These are phyloP conservation scores for Erithacus rubecula DNA, from an alignment of 2,797 vertebrate genomes.

Conservation along the genomic window DNA sequence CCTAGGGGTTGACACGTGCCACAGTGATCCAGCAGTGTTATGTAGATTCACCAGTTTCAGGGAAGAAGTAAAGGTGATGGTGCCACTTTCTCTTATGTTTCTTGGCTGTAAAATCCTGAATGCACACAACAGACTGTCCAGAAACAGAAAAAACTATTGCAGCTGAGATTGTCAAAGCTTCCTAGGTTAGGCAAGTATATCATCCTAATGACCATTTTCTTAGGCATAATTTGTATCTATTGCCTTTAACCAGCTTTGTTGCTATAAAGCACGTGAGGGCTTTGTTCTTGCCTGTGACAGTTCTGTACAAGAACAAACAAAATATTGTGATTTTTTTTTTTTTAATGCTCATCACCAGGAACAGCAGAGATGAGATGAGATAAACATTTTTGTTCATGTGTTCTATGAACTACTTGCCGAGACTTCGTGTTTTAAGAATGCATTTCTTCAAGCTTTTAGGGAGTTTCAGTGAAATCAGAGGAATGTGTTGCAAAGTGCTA, in stretches of 20 bases:
- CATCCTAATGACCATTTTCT: background rate
- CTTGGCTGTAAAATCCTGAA: background rate
- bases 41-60: background rate
- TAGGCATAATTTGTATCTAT: background rate
- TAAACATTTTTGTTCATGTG: background rate
- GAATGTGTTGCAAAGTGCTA: background rate
- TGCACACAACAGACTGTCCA: background rate
- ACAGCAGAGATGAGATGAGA: background rate
- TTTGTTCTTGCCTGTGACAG: background rate
- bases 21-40: background rate
- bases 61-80: background rate
- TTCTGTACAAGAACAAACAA: background rate
- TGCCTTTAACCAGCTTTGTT: background rate
- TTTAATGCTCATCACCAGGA: background rate
- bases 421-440: background rate
- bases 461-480: background rate
- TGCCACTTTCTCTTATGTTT: background rate
- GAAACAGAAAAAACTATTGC: background rate
- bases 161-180: background rate
- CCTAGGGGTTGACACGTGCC: background rate
- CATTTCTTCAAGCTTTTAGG: background rate
- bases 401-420: background rate
- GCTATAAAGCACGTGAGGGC: background rate
- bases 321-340: background rate
- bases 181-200: background rate